These are phyloP conservation scores for Tylochromis polylepis DNA, from an alignment of 2,113 vertebrate species.

Conservation along the genomic window DNA sequence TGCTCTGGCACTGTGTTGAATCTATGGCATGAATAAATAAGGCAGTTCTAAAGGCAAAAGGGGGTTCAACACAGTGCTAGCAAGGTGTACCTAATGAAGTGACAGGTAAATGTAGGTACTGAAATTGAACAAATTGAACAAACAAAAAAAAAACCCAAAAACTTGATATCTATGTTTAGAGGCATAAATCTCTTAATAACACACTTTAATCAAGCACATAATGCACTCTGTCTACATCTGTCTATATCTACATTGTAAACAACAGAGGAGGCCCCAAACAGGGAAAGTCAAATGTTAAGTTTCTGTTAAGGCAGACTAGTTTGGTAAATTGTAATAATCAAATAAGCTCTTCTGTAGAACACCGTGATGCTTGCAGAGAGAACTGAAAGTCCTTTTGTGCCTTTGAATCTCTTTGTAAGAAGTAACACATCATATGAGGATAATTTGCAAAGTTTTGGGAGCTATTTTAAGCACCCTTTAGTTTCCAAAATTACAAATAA, in stretches of 20 bases:
- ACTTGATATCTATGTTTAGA: background rate
- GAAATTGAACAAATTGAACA: background rate
- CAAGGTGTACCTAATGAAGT: background rate
- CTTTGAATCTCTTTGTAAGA: background rate
- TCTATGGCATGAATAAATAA: background rate
- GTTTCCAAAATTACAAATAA: conserved; percentile 14
- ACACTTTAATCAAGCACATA: background rate
- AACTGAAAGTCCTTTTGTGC: background rate
- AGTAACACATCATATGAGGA: conserved; percentile 10
- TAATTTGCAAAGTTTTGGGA: background rate
- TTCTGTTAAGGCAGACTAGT: background rate
- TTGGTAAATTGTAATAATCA: background rate
- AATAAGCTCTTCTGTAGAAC: background rate
- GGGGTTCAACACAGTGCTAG: background rate
- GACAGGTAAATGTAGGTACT: background rate
- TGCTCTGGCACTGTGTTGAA: background rate
- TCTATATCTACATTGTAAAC: too few relatives aligned
- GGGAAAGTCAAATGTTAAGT: background rate
- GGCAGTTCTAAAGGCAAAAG: background rate
- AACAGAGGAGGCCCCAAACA: background rate
- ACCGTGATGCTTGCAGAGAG: background rate
- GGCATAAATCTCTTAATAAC: background rate
- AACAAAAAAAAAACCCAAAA: accelerated
- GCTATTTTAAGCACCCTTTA: conserved; percentile 5
- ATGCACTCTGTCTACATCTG: background rate